These are phyloP conservation scores for Phalacrocorax carbo DNA, from an alignment of 2,113 vertebrate species.

Conservation along the genomic window DNA sequence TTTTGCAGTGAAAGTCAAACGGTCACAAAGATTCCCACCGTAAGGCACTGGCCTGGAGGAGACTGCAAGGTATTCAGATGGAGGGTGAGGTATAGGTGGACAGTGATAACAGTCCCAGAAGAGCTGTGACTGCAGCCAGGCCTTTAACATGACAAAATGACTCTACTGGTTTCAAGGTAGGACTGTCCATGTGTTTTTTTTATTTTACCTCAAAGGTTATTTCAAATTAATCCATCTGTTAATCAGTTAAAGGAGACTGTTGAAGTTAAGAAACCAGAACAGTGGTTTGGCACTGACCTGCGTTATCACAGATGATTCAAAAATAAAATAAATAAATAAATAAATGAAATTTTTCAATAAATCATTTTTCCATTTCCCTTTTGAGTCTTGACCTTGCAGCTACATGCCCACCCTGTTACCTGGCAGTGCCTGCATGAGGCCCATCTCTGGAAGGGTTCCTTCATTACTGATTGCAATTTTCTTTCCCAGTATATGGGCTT, in stretches of 20 bases:
- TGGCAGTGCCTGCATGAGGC: not conserved
- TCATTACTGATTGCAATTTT: not conserved
- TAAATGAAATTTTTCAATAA: not conserved
- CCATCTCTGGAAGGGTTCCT: not conserved
- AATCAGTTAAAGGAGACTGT: not conserved
- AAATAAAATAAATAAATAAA: not conserved
- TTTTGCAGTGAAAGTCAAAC: not conserved
- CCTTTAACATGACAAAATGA: not conserved
- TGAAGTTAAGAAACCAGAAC: not conserved
- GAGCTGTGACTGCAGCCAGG: not conserved
- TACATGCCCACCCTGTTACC: not conserved
- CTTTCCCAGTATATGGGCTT: not conserved
- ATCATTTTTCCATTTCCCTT: not conserved
- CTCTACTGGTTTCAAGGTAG: not conserved
- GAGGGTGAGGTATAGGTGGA: not conserved
- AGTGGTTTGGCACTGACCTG: not conserved
- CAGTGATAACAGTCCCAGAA: not conserved
- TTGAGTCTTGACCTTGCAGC: not conserved
- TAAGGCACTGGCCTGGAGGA: not conserved
- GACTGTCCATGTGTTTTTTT: not conserved
- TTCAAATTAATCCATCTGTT: not conserved
- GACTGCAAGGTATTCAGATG: rapidly evolving
- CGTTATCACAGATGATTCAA: not conserved
- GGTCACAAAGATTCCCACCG: not conserved
- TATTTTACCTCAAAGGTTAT: not conserved